These are phyloP conservation scores for Machimus atricapillus DNA, from an alignment of 2,888 invertebrate genomes.

Conservation along the genomic window DNA sequence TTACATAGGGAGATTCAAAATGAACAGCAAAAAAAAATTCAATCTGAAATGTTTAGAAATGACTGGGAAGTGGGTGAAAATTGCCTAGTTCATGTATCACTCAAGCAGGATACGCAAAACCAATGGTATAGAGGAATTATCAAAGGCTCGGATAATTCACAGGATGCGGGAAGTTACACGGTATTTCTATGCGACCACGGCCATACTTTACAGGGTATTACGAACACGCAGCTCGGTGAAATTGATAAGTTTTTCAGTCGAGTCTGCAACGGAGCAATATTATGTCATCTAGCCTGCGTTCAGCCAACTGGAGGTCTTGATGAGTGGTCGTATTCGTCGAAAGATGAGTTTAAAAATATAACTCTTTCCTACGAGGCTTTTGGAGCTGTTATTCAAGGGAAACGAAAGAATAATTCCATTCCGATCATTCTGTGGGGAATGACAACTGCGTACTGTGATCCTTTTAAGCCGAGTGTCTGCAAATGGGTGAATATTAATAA, in stretches of 20 bases:
- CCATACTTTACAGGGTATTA: slow-evolving; percentile 66
- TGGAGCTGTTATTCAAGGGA: slow-evolving; percentile 52
- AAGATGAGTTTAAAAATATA: slow-evolving; percentile 68
- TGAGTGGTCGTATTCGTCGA: slow-evolving; percentile 60
- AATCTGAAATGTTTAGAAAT: slow-evolving; percentile 31
- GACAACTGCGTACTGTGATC: slow-evolving; percentile 68
- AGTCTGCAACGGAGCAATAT: slow-evolving; percentile 68
- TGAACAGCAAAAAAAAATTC: slow-evolving; percentile 41
- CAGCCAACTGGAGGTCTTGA: slow-evolving; percentile 70
- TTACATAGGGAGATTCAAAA: slow-evolving; percentile 66
- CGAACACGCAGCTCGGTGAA: slow-evolving; percentile 61
- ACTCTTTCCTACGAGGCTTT: slow-evolving; percentile 64
- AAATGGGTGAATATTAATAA: slow-evolving; percentile 74
- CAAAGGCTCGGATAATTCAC: slow-evolving; percentile 56
- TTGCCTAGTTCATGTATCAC: slow-evolving; percentile 63
- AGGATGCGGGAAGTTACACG: slow-evolving; percentile 49
- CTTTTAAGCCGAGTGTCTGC: slow-evolving; percentile 70
- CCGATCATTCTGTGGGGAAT: slow-evolving; percentile 73
- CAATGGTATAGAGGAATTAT: slow-evolving; percentile 71
- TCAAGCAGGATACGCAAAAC: slow-evolving; percentile 63
- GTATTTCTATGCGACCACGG: slow-evolving; percentile 73
- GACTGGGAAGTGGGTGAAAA: slow-evolving; percentile 66
- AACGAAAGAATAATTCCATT: slow-evolving; percentile 60
- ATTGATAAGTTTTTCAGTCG: slow-evolving; percentile 65
- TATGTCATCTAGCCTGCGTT: slow-evolving; percentile 75